Percentiles rank a stretch among this genome's conserved stretches.
phyloP scores from a whole-genome alignment of 2,888 invertebrate genomes.

The Pteria penguin region DNA sequence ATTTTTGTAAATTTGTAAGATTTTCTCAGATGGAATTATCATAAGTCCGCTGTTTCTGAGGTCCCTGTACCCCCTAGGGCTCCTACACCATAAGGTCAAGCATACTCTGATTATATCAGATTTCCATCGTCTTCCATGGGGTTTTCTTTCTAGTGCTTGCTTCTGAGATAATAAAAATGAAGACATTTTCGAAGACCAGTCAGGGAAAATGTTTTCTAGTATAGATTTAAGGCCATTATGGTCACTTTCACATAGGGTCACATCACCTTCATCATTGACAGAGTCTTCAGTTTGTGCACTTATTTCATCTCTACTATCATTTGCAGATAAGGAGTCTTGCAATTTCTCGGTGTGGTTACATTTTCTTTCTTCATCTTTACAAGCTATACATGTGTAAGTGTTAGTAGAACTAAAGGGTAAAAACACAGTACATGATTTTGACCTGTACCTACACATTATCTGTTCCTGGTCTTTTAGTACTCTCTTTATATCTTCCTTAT shows the following conservation, averaged over 20 bases:
- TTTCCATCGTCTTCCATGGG: constrained; percentile 39
- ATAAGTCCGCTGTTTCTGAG: constrained; percentile 31
- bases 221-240: constrained; percentile 11
- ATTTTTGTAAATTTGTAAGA: constrained; percentile 41
- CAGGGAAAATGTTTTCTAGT: constrained; percentile 4
- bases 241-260: not conserved
- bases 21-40: constrained; percentile 39
- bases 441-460: not conserved
- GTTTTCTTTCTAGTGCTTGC: not conserved
- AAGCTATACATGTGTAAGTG: not conserved
- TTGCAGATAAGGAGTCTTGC: not conserved
- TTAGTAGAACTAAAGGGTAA: not conserved
- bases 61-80: constrained; percentile 42
- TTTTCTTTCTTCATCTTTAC: not conserved
- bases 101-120: constrained; percentile 39
- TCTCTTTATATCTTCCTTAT: not conserved
- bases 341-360: not conserved
- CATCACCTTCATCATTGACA: not conserved
- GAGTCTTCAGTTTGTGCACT: not conserved
- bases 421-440: not conserved
- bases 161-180: constrained; percentile 16
- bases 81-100: constrained; percentile 43
- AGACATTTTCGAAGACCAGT: constrained; percentile 1
- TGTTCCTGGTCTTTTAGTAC: not conserved
- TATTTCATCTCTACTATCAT: not conserved